These are phyloP conservation scores for Ganaspis sp. DNA, from an alignment of 1,140 invertebrate genomes.

Conservation along the genomic window DNA sequence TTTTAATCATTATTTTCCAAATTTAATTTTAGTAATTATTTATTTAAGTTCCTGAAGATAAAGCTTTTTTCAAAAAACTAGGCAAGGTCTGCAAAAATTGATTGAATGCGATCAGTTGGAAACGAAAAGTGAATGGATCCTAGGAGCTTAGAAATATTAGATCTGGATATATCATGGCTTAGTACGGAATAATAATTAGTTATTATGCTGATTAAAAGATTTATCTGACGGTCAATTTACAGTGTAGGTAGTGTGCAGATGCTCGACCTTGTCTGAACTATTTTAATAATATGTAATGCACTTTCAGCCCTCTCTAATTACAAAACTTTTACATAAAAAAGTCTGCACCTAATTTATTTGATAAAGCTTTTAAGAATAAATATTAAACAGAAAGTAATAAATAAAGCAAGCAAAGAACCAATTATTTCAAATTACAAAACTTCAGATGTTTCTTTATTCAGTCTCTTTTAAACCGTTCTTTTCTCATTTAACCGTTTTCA, in stretches of 20 bases:
- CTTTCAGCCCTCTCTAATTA: constrained; percentile 25
- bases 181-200: constrained; percentile 16
- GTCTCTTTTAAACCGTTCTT: too few relatives aligned
- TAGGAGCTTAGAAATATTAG: neutral
- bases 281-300: constrained; percentile 5
- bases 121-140: constrained; percentile 8
- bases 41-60: too few relatives aligned
- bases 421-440: neutral
- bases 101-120: neutral
- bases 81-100: neutral
- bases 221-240: constrained; percentile 14
- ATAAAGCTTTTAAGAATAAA: neutral
- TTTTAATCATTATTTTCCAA: too few relatives aligned
- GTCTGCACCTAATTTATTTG: constrained; percentile 7
- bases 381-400: neutral
- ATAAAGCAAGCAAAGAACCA: neutral
- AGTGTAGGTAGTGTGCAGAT: constrained; percentile 27
- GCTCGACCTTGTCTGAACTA: constrained; percentile 18
- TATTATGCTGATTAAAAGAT: constrained; percentile 23
- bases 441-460: neutral
- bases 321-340: constrained; percentile 5
- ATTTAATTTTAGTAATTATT: too few relatives aligned
- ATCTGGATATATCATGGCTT: neutral
- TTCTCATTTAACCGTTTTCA: too few relatives aligned
- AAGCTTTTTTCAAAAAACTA: too few relatives aligned